Evolutionary conservation across 2,888 invertebrate species (phyloP).

Genomic region (Lypha dubia): DNA sequence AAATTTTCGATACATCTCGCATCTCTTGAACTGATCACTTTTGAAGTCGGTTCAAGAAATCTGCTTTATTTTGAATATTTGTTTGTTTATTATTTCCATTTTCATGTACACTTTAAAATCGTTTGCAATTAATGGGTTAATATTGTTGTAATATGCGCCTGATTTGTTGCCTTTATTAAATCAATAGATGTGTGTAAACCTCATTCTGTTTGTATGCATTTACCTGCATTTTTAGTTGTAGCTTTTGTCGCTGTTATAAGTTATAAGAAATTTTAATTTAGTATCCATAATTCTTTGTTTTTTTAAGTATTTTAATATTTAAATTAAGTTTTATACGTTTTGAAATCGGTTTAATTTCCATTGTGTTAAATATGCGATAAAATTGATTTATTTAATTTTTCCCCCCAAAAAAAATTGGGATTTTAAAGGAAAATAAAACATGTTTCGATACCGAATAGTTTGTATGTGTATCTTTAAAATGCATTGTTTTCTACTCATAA

Average conservation of each 20-base stretch:
- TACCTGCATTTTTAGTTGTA: conserved; percentile 42
- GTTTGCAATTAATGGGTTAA: conserved; percentile 26
- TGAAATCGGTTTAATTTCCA: conserved; percentile 69
- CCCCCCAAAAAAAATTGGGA: background rate
- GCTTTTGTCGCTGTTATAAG: conserved; percentile 46
- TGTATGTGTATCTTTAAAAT: no score
- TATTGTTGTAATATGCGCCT: conserved; percentile 56
- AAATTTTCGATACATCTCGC: no score
- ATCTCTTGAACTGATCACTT: no score
- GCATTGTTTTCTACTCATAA: conserved; percentile 53
- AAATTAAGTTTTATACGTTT: conserved; percentile 62
- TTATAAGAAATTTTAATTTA: conserved; percentile 74
- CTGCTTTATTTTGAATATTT: background rate
- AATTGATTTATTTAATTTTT: conserved; percentile 79
- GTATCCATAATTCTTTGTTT: conserved; percentile 64
- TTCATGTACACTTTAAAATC: background rate
- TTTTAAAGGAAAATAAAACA: background rate
- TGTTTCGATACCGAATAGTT: background rate
- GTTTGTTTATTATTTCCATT: no score
- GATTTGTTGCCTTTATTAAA: conserved; percentile 61
- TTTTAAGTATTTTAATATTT: conserved; percentile 66
- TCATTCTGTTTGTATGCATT: background rate
- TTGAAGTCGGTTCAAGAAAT: no score
- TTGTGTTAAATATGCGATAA: conserved; percentile 79
- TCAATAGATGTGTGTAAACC: no score